Evolutionary conservation across 2,888 invertebrate genomes (phyloP), one percentile per base, ranked within the genome.

Genomic region (Anagyrus pseudococci): DNA sequence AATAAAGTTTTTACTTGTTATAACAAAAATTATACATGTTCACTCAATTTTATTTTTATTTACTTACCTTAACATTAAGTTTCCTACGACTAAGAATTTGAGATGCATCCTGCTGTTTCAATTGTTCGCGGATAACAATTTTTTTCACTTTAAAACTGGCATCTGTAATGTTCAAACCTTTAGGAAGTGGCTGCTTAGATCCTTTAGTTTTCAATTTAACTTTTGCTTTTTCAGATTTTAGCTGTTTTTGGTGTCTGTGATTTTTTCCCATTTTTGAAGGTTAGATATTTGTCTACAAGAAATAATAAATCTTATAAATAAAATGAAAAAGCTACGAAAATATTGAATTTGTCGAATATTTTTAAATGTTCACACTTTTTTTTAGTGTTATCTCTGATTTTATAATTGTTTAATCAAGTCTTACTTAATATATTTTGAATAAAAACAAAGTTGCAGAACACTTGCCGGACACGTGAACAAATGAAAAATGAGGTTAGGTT

Each of bases 81-180:
- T 91, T 92, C 64, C 88, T 84, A 33, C 84, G 85, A 53, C 90
- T 90, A 37, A 89, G 81, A 53, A 87, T 84, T 72, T 88, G 87
- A 6, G 82, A 77, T 20, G 81, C 82, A 72, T 85, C 85, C 63
- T 84, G 84, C 25, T 79, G 73, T 71, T 83, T 83, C 17, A 94
- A 77, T 75, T 96, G 95, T 72, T 93, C 90, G 44, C 86, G 87
- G 41, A 97, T 85, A 2, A 93, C 84, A 69, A 97, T 94, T 75
- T 94, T 92, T 73, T 91, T 91, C 0, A 94, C 87, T 85, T 95
- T 94, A 74, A 97, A 96, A 72, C 89, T 88, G 0, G 94, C 91
- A 78, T 94, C 89, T 0, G 96, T 96, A 4, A 93, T 88, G 85
- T 96, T 97, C 55, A 90, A 87, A 7, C 94, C 94, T 83, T 93